Conservation (phyloP, 2,797 vertebrate species). For the Squalus acanthias region DNA sequence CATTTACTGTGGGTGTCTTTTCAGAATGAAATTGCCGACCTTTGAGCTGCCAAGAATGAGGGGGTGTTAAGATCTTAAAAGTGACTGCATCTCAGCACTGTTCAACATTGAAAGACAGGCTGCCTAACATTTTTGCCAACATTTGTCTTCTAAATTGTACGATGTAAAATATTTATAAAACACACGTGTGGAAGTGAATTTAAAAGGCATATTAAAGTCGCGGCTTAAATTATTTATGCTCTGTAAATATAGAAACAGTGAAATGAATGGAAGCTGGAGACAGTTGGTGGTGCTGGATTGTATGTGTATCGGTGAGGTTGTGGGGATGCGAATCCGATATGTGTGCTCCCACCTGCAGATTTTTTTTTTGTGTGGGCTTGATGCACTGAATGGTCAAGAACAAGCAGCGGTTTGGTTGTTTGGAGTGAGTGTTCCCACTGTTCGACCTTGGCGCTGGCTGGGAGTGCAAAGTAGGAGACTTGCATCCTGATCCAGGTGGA, state of each 20-base stretch:
- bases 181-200: conserved; percentile 35
- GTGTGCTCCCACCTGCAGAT: neutral
- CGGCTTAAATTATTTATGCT: conserved; percentile 23
- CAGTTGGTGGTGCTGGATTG: neutral
- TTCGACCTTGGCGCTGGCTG: neutral
- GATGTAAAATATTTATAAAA: conserved; percentile 38
- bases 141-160: conserved; percentile 34
- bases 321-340: neutral
- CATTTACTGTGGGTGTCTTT: conserved; percentile 28
- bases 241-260: conserved; percentile 25
- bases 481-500: neutral
- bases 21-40: conserved; percentile 33
- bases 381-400: neutral
- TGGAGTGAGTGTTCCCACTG: neutral
- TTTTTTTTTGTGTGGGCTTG: neutral
- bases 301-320: too few species aligned
- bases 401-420: neutral
- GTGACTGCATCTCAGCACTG: conserved; percentile 9
- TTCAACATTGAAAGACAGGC: conserved; percentile 16
- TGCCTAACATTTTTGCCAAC: conserved; percentile 25
- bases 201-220: conserved; percentile 32
- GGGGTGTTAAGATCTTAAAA: conserved; percentile 35
- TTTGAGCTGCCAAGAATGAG: conserved; percentile 12
- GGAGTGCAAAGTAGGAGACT: neutral
- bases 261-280: neutral